Conservation (phyloP, 2,113 vertebrate genomes). For the Setophaga coronata region DNA sequence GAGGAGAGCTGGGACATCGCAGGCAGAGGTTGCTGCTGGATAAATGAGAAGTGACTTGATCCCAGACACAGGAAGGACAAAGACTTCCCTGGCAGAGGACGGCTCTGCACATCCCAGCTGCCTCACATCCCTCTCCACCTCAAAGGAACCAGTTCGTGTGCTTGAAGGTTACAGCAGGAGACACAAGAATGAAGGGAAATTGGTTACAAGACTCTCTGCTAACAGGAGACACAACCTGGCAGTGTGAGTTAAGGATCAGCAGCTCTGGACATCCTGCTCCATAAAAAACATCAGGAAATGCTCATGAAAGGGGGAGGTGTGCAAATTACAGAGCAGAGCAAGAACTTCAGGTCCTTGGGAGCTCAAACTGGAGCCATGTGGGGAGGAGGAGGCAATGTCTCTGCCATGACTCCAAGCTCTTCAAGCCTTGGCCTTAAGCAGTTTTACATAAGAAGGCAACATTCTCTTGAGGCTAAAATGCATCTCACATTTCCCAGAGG, state of each 20-base stretch:
- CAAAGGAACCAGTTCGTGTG: not conserved
- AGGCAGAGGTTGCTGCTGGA: not conserved
- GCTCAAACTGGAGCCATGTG: fast-evolving
- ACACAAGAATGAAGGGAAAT: not conserved
- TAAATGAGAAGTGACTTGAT: not conserved
- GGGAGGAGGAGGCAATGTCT: not conserved
- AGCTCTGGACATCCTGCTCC: not conserved
- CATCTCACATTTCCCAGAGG: not conserved
- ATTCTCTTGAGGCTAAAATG: not conserved
- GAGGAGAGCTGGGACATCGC: not conserved
- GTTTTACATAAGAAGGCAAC: not conserved
- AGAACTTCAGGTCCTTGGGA: not conserved
- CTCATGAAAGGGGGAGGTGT: not conserved
- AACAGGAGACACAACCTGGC: not conserved
- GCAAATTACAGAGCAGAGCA: not conserved
- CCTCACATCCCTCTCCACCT: not conserved
- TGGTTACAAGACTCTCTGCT: not conserved
- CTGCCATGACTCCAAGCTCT: not conserved
- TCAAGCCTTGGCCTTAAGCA: not conserved
- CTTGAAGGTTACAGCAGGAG: not conserved
- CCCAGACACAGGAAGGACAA: not conserved
- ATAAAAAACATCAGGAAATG: fast-evolving
- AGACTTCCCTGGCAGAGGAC: not conserved
- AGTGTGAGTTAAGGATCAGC: not conserved
- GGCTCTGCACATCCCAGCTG: not conserved